Evolutionary conservation across 1,140 invertebrate genomes (phyloP).

Genomic region (Himalopsyche phryganea): DNA sequence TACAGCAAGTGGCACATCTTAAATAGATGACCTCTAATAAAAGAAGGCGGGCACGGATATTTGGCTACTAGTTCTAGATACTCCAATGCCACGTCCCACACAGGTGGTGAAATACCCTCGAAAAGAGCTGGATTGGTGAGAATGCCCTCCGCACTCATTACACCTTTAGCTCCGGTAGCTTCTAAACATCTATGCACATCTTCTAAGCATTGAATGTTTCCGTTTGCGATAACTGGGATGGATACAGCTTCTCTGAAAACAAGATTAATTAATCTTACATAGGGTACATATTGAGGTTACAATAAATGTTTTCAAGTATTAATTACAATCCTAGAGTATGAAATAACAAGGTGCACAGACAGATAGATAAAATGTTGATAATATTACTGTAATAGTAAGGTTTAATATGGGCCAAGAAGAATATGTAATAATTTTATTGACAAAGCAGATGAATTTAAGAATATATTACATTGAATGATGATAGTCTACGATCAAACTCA

Average conservation of each 20-base stretch:
- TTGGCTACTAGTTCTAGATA: constrained; percentile 81
- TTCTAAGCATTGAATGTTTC: constrained; percentile 90
- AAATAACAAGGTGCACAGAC: no score
- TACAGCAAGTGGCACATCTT: constrained; percentile 96
- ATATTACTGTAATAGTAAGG: no score
- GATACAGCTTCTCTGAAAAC: constrained; percentile 72
- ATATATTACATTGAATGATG: no score
- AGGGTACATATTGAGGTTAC: no score
- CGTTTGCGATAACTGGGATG: constrained; percentile 96
- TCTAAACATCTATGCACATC: constrained; percentile 85
- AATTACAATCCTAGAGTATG: no score
- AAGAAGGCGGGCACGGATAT: constrained; percentile 88
- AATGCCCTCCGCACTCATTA: constrained; percentile 92
- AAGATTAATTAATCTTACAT: no score
- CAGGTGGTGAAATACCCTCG: constrained; percentile 66
- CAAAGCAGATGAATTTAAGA: no score
- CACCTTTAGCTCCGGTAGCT: constrained; percentile 82
- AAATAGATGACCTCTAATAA: constrained; percentile 91
- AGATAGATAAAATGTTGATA: no score
- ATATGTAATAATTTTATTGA: no score
- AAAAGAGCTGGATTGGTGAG: constrained; percentile 94
- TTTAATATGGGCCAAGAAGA: no score
- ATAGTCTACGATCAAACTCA: no score
- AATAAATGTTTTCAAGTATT: no score
- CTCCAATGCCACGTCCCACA: constrained; percentile 86